Base-by-base conservation (phyloP, 2,797 vertebrate genomes). In the Trematomus bernacchii region DNA sequence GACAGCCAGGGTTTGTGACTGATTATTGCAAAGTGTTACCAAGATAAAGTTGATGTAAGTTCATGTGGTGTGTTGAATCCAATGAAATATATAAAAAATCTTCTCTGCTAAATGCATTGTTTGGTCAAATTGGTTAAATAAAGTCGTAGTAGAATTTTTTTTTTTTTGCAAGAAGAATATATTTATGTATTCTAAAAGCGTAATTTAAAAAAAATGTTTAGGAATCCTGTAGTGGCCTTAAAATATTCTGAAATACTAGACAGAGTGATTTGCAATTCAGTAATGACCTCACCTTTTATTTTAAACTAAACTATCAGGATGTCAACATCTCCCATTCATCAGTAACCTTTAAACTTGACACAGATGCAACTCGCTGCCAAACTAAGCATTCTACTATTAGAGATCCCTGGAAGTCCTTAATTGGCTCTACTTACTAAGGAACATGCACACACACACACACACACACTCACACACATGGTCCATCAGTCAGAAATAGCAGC, bases 401-500 rank as follows among this genome's bases (percentile, higher is more conserved):
- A 66, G 71, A 75, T 82, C 69, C 59, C 44, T 59, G 75, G 83
- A 77, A 65, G 66, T 69, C 37, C 54, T 65, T 88, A 85, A 87
- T 88, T 83, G 80, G 76, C 79, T 85, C 73, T 58, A 60, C 77
- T 80, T 80, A 58, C 61, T 82, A 73, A 86, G 84, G 84, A 84
- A 81, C 70, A 55, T 19, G 4, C 71, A 67, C 62, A 67, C 61
- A 59, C 60, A 50, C 55, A 66, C 54, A 23, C 55, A 61, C 55
- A 48, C 27, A 48, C 47, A 33, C 23, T 23, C 23, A 27, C 62
- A 46, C 70, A 69, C 47, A 46, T 21, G 3, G 46, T 61, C 69
- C 65, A 63, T 81, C 62, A 46, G 69, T 89, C 82, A 76, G 79
- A 87, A 92, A 92, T 92, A 93, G 89, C 81, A 69, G 50, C 84